Evolutionary conservation across 2,113 vertebrate species (phyloP), one percentile per base, ranked within the genome.

Genomic region (Passer montanus): DNA sequence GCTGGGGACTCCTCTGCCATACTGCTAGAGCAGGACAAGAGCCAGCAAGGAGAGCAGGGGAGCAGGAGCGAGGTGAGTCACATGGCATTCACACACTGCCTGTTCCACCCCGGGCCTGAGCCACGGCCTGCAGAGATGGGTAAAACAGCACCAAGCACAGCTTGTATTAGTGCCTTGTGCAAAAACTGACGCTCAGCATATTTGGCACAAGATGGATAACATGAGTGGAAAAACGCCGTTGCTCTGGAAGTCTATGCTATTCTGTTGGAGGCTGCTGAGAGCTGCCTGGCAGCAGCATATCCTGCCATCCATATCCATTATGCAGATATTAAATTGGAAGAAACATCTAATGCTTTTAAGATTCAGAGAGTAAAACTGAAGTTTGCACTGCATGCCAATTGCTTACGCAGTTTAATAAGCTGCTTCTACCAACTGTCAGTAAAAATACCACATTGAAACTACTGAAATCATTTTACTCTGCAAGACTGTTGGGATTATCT

Each of bases 261-360:
- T 23, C 90, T 90, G 90, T 82, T 52, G 35, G 76, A 87, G 56
- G 74, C 84, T 47, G 43, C 77, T 44, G 68, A 83, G 91, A 94
- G 89, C 76, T 53, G 56, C 86, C 60, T 23, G 62, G 47, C 63
- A 83, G 70, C 41, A 66, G 88, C 26, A 24, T n/a, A 87, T 91
- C 89, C 91, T 90, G 77, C 85, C 83, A 63, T 67, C 90, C 74
- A 80, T 59, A 66, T 63, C 87, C 89, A 93, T 64, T 50, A 95
- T 66, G 94, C 89, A 78, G 84, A 49, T 89, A 96, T 56, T 87
- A 90, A 95, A 96, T 41, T 92, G 92, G 92, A 90, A 96, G 83
- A 87, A 96, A 78, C 64, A 81, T 89, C 83, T 53, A 88, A 92
- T 83, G 92, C 81, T 92, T 97, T 96, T 95, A 96, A 89, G 80